phyloP scores from a whole-genome alignment of 2,113 vertebrate species.

The Podiceps cristatus region DNA sequence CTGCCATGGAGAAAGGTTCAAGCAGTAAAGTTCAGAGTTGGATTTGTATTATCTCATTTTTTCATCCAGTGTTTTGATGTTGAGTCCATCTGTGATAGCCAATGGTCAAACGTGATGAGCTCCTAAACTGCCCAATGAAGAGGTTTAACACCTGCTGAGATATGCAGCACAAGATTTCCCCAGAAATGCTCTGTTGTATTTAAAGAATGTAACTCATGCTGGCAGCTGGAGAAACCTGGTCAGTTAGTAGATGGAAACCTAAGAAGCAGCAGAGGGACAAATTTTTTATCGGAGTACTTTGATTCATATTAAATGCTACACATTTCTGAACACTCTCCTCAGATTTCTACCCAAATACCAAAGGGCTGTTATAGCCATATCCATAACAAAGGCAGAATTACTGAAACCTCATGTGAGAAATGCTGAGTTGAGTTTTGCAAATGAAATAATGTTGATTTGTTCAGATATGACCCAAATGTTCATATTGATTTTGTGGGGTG shows the following conservation, averaged over 20 bases:
- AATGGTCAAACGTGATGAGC: neutral
- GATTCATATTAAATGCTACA: conserved; percentile 42
- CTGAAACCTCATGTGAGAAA: conserved; percentile 44
- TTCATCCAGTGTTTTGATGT: neutral
- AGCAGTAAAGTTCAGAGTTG: neutral
- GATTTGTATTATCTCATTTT: neutral
- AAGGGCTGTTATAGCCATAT: neutral
- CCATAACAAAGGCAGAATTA: conserved; percentile 46
- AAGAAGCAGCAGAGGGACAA: conserved; percentile 19
- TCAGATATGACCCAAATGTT: conserved; percentile 26
- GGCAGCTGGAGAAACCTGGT: conserved; percentile 56
- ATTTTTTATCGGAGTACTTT: conserved; percentile 19
- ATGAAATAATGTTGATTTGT: neutral
- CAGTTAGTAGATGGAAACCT: conserved; percentile 32
- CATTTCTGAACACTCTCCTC: conserved; percentile 32
- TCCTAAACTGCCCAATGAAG: neutral
- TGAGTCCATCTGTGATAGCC: neutral
- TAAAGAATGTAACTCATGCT: neutral
- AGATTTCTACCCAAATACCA: conserved; percentile 42
- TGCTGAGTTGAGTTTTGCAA: neutral
- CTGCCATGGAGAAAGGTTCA: neutral
- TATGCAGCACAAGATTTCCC: neutral
- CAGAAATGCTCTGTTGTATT: neutral
- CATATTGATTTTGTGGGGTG: neutral
- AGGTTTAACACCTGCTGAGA: neutral